Conservation (phyloP, 2,888 invertebrate species). For the Alitta virens region DNA sequence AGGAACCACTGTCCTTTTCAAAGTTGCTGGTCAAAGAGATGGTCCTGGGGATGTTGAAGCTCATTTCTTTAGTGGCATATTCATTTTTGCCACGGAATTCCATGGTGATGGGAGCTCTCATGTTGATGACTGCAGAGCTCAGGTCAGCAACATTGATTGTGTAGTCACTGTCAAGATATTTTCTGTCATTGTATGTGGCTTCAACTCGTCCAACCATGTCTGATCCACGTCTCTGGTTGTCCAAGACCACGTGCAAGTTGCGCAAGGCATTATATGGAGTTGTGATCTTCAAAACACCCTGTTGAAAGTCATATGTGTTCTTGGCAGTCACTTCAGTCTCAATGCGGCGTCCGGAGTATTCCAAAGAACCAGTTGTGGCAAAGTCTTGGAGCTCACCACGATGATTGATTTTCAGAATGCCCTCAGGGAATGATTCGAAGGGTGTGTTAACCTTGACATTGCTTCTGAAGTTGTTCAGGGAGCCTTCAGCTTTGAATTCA, state of each 20-base stretch:
- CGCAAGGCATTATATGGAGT: background rate
- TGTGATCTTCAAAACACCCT: background rate
- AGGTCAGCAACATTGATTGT: background rate
- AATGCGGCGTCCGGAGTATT: background rate
- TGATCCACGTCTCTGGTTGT: too few relatives aligned
- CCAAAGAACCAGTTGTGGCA: constrained; percentile 6
- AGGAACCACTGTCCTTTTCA: background rate
- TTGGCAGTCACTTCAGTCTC: background rate
- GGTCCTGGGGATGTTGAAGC: background rate
- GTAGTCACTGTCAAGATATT: background rate
- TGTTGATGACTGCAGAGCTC: too few relatives aligned
- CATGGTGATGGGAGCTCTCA: too few relatives aligned
- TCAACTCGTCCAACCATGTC: background rate
- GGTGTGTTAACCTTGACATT: constrained; percentile 3
- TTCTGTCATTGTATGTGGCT: background rate
- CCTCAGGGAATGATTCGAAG: background rate
- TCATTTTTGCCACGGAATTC: background rate
- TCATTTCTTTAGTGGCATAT: background rate
- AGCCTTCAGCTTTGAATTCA: background rate
- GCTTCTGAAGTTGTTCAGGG: constrained; percentile 13
- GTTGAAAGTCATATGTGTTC: background rate
- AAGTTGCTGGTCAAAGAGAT: constrained; percentile 16
- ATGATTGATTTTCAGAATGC: constrained; percentile 5
- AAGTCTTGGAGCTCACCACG: constrained; percentile 20
- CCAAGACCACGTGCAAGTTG: background rate